Evolutionary conservation across 35 echinoderm and acorn worm genomes (phyloP), one percentile per base, ranked within the genome.

Genomic region (Stichopus chloronotus): DNA sequence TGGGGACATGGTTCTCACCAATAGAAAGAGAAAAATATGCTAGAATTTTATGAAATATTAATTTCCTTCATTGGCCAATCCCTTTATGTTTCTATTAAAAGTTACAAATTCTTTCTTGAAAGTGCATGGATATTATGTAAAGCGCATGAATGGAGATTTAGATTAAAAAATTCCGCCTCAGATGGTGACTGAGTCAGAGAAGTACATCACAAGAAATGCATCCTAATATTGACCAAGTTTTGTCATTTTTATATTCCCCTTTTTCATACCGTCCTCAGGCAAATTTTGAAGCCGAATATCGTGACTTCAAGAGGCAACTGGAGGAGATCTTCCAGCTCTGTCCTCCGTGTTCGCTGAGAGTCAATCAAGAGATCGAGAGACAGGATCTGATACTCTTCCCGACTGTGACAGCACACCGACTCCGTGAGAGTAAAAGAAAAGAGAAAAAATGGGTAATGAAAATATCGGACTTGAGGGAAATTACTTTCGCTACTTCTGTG

Each of bases 321-420:
- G 82, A 85, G 17, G 82, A 85, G 21, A 58, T 58, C 82, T 85
- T 58, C 8, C 16, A 85, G n/a, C 57, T 85, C 19, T 85, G 82
- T 53, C 54, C 82, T 0, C 82, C 82, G 4, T 85, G 82, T 85
- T 56, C 20, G 17, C 82, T 85, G 4, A 85, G 55, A 55, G 82
- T 85, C 3, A 85, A 85, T 20, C 82, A 53, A 25, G 82, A 85
- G 58, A 85, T 59, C 4, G 55, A 85, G 10, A 85, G 82, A 85
- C 82, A 85, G 14, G 82, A 85, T 55, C 25, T 19, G n/a, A 58
- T 85, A 58, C 82, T 85, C 7, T 13, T 11, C 5, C 82, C 55
- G 10, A 19, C 21, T n/a, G 14, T 85, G 17, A n/a, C 14, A 16
- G 82, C 82, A 2, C 55, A 85, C 7, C 82, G 14, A 20, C 57